Conservation (phyloP, 2,888 invertebrate species). For the Liopterus haemorrhoidalis region DNA sequence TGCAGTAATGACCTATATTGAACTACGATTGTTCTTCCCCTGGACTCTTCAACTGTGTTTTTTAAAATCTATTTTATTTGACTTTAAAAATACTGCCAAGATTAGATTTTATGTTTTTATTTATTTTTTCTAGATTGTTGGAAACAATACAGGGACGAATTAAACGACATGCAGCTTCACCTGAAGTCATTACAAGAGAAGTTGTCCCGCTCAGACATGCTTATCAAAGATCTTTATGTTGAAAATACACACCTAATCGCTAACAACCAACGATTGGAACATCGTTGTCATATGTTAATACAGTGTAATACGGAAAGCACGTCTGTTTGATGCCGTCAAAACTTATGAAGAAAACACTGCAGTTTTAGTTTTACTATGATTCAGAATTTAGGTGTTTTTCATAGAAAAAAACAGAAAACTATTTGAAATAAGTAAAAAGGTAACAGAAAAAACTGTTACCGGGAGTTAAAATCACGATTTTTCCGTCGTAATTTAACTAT, state of each 20-base stretch:
- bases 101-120: too few relatives aligned
- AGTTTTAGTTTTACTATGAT: not conserved
- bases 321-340: slow-evolving; percentile 38
- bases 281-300: slow-evolving; percentile 49
- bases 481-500: too few relatives aligned
- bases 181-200: slow-evolving; percentile 51
- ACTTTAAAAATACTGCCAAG: too few relatives aligned
- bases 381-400: too few relatives aligned
- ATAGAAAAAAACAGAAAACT: too few relatives aligned
- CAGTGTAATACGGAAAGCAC: slow-evolving; percentile 44
- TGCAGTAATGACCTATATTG: too few relatives aligned
- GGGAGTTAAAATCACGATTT: too few relatives aligned
- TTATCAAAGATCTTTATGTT: slow-evolving; percentile 76
- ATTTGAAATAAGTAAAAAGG: too few relatives aligned
- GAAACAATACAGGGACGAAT: slow-evolving; percentile 52
- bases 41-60: too few relatives aligned
- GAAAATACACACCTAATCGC: slow-evolving; percentile 76
- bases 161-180: slow-evolving; percentile 50
- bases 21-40: too few relatives aligned
- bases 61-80: too few relatives aligned
- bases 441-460: too few relatives aligned
- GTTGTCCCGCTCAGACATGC: slow-evolving; percentile 64
- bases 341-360: not conserved
- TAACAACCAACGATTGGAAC: slow-evolving; percentile 54
- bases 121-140: slow-evolving; percentile 50